These are phyloP conservation scores for Selenia dentaria DNA, from an alignment of 2,888 invertebrate genomes.

Conservation along the genomic window DNA sequence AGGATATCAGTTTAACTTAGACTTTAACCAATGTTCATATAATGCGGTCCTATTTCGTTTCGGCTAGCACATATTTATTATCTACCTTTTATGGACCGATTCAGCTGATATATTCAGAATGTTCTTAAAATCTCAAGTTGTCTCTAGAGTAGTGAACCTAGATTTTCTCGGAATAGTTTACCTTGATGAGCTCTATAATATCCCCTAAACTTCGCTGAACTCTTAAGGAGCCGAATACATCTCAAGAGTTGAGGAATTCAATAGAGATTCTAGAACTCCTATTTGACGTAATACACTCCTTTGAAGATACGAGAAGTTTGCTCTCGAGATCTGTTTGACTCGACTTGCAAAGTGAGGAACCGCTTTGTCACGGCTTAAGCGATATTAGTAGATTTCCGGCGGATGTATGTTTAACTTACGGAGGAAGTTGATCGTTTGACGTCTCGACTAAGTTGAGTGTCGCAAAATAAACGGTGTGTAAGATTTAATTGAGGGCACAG, in stretches of 20 bases:
- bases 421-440: slow-evolving; percentile 4
- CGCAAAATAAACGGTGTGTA: not conserved
- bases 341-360: slow-evolving; percentile 2
- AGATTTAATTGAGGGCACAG: not conserved
- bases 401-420: slow-evolving; percentile 7
- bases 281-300: not conserved
- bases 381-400: slow-evolving; percentile 11
- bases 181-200: too few relatives aligned
- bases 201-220: not conserved
- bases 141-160: too few relatives aligned
- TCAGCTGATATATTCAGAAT: too few relatives aligned
- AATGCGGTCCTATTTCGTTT: too few relatives aligned
- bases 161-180: too few relatives aligned
- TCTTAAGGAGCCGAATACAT: not conserved
- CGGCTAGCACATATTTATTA: too few relatives aligned
- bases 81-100: too few relatives aligned
- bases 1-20: too few relatives aligned
- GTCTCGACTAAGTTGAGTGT: slow-evolving; percentile 2
- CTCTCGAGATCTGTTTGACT: slow-evolving; percentile 5
- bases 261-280: slow-evolving; percentile 1
- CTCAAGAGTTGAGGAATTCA: not conserved
- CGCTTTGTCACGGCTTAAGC: not conserved
- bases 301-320: slow-evolving; percentile 4
- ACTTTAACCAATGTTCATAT: too few relatives aligned
- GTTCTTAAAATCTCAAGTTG: too few relatives aligned